Evolutionary conservation across 2,113 vertebrate genomes (phyloP).

Genomic region (Aphyosemion australe): DNA sequence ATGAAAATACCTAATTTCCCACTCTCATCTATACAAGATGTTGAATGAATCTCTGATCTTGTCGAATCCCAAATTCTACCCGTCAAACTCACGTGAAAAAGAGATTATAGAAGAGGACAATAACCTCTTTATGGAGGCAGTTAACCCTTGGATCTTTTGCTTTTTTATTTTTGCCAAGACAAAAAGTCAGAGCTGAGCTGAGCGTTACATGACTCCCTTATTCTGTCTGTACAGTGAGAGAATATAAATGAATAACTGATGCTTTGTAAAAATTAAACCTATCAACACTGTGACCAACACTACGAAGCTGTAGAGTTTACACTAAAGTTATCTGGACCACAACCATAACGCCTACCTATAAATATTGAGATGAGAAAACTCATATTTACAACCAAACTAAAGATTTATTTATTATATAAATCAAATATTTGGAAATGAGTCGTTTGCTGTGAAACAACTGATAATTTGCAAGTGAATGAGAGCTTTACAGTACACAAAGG

Average conservation of each 20-base stretch:
- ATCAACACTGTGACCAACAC: neutral
- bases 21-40: neutral
- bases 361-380: neutral
- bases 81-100: neutral
- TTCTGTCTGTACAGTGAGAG: neutral
- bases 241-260: slow-evolving; percentile 17
- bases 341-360: neutral
- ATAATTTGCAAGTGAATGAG: neutral
- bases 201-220: neutral
- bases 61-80: neutral
- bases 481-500: neutral
- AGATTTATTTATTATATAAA: neutral
- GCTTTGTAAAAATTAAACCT: slow-evolving; percentile 16
- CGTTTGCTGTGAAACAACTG: neutral
- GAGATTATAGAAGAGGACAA: neutral
- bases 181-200: neutral
- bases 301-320: neutral
- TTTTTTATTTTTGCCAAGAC: neutral
- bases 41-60: no score
- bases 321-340: neutral
- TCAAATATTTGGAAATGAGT: neutral
- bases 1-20: neutral
- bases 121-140: neutral
- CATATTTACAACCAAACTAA: neutral
- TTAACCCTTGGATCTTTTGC: neutral